These are phyloP conservation scores for Mythimna albipuncta DNA, from an alignment of 2,888 invertebrate species.

Conservation along the genomic window DNA sequence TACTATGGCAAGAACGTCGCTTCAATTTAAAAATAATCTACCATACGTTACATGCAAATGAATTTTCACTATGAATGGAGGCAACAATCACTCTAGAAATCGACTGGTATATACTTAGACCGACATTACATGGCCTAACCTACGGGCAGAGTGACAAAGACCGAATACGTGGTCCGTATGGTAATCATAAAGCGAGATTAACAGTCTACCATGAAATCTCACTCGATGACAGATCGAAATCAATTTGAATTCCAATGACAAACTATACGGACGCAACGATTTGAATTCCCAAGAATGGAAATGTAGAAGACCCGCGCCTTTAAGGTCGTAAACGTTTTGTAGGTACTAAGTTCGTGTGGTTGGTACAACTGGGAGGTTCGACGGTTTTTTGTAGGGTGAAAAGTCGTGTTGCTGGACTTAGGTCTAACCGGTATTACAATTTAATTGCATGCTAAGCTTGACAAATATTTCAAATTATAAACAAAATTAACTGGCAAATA, in stretches of 20 bases:
- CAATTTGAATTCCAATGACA: constrained; percentile 75
- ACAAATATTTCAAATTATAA: no score
- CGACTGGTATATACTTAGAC: constrained; percentile 44
- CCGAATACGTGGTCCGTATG: constrained; percentile 71
- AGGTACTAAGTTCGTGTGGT: constrained; percentile 53
- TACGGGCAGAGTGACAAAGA: constrained; percentile 62
- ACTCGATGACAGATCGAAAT: constrained; percentile 71
- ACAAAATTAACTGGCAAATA: background rate
- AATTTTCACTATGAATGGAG: constrained; percentile 45
- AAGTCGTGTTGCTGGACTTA: constrained; percentile 11
- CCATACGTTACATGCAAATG: constrained; percentile 15
- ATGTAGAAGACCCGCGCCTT: constrained; percentile 67
- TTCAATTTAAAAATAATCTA: background rate
- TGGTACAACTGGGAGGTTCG: constrained; percentile 43
- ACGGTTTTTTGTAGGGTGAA: constrained; percentile 42
- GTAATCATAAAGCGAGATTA: constrained; percentile 74
- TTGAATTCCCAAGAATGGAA: constrained; percentile 72
- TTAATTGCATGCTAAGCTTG: no score
- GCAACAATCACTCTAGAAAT: constrained; percentile 43
- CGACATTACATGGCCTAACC: constrained; percentile 53
- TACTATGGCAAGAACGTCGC: constrained; percentile 8
- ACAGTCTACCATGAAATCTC: constrained; percentile 73
- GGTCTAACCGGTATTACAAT: no score
- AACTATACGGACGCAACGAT: constrained; percentile 61
- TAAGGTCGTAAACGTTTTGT: constrained; percentile 71